Base-by-base conservation (phyloP, 2,888 invertebrate species). In the Pterobdella sp. region DNA sequence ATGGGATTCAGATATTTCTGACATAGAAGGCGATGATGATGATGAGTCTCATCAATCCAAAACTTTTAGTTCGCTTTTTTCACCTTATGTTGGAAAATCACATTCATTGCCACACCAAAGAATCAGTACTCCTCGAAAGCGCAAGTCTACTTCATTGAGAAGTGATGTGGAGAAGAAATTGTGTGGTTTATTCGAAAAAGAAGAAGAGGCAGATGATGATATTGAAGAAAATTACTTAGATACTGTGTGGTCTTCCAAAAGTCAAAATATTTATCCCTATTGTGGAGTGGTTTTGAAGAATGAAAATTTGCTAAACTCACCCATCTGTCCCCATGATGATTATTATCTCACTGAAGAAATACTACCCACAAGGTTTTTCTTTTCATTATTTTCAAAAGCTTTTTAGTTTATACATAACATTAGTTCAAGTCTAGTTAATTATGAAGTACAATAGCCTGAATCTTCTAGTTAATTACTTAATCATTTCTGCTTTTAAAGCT, bases 161-260 rank as follows among this genome's bases (percentile, higher is more conserved):
- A 26, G 60, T 56, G 60, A 56, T 22, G n/a, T 56, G 7, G 60
- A 56, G 60, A 56, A n/a, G n/a, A 56, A 26, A 22, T 22, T 56
- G 3, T 56, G 60, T 56, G 60, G n/a, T 3, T 26, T 7, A 3
- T 18, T 56, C n/a, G 60, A 56, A 22, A 56, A 56, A 26, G 60
- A 56, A 26, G 60, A 56, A 26, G n/a, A n/a, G n/a, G n/a, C n/a
- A n/a, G 60, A 56, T 56, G 60, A 26, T 56, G 60, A 56, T 26
- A 56, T 56, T 14, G 60, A 56, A 56, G 60, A 56, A 56, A 56
- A 56, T n/a, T 56, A 56, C 60, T 56, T 56, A 56, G 60, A 56
- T 26, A 56, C 60, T 26, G 26, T 56, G 10, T 56, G 60, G 60
- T 56, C 60, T 18, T 7, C n/a, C 60, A 56, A n/a, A 3, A 56